Evolutionary conservation across 2,797 vertebrate species (phyloP).

Genomic region (Tragopan temminckii): DNA sequence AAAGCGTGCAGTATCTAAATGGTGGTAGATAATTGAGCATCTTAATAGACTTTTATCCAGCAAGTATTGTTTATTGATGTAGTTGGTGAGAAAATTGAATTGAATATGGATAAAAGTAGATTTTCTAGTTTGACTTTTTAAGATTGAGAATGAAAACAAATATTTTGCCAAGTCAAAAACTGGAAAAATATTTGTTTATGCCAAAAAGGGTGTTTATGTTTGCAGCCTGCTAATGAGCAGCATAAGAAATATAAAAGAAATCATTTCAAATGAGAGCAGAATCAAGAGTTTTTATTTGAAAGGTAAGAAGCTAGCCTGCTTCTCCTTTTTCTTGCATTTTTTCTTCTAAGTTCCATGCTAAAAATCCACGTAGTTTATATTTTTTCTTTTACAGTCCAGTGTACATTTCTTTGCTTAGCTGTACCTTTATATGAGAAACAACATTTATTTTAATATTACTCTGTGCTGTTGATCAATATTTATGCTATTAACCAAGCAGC

Average conservation of each 20-base stretch:
- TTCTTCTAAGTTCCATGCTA: neutral
- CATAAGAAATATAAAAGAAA: neutral
- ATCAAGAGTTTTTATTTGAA: neutral
- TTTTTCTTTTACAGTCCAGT: neutral
- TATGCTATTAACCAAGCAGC: neutral
- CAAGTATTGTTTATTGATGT: conserved; percentile 16
- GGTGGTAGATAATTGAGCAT: conserved; percentile 11
- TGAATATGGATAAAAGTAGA: neutral
- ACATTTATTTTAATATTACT: neutral
- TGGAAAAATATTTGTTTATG: neutral
- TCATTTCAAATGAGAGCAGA: neutral
- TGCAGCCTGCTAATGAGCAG: neutral
- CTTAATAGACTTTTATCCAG: neutral
- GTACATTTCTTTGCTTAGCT: neutral
- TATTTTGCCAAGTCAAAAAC: neutral
- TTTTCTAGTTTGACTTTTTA: neutral
- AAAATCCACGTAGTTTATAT: neutral
- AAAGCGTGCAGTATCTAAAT: conserved; percentile 36
- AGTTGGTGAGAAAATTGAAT: neutral
- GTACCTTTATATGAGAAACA: neutral
- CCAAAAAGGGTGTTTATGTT: neutral
- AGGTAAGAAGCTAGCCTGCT: neutral
- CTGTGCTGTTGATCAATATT: neutral
- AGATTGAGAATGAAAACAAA: neutral
- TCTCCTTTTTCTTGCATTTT: neutral